A percentile compares a stretch with the other conserved stretches of the same genome.
Conservation (phyloP, 2,888 invertebrate species). For the Caenorhabditis plicata region DNA sequence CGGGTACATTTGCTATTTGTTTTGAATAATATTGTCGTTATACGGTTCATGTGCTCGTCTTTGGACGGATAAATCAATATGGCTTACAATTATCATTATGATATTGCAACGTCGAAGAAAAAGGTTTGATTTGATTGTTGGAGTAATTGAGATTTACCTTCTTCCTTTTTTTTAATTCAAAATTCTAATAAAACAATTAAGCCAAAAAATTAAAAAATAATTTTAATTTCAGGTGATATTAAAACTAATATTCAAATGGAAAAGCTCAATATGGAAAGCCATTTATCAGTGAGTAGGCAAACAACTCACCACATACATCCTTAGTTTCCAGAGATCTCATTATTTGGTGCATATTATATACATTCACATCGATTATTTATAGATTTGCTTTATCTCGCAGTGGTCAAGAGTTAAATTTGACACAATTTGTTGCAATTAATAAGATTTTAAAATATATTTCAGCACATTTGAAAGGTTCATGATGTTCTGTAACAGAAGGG, state of each 20-base stretch:
- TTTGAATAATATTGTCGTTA: too few relatives aligned
- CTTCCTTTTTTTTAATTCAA: neutral
- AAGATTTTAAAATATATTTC: too few relatives aligned
- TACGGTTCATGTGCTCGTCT: too few relatives aligned
- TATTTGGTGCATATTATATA: slow-evolving; percentile 36
- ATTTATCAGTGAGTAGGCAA: slow-evolving; percentile 26
- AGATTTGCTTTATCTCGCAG: slow-evolving; percentile 31
- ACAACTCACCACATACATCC: neutral
- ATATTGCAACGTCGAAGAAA: slow-evolving; percentile 36
- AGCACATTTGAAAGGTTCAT: slow-evolving; percentile 45
- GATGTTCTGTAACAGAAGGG: slow-evolving; percentile 38
- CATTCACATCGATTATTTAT: slow-evolving; percentile 33
- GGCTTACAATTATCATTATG: slow-evolving; percentile 42
- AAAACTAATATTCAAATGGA: slow-evolving; percentile 45
- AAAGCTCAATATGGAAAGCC: slow-evolving; percentile 45
- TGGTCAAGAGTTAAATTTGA: slow-evolving; percentile 27
- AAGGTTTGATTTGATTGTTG: slow-evolving; percentile 9
- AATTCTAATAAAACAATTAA: too few relatives aligned
- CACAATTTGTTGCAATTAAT: neutral
- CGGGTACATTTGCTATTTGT: too few relatives aligned
- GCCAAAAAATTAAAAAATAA: too few relatives aligned
- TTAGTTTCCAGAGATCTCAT: slow-evolving; percentile 28
- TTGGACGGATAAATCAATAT: too few relatives aligned
- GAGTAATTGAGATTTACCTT: neutral
- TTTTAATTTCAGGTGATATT: slow-evolving; percentile 32